Percentiles rank a stretch among this genome's conserved stretches.
Evolutionary conservation across 2,113 vertebrate genomes (phyloP).

Genomic region (Saguinus midas): DNA sequence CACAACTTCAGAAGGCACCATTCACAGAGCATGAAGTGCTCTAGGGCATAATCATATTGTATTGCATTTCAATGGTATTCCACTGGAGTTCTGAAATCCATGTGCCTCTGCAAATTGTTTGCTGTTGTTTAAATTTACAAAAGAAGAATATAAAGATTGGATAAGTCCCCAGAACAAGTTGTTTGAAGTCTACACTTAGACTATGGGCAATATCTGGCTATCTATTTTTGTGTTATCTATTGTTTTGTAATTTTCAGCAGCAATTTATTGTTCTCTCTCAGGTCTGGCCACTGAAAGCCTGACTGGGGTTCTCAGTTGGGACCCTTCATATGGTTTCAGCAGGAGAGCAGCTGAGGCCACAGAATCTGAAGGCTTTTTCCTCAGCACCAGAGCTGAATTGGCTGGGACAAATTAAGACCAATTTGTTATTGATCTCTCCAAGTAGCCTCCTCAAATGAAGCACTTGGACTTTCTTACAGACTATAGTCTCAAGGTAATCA

Average conservation of each 20-base stretch:
- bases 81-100: not conserved
- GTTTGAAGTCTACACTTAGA: not conserved
- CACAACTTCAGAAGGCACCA: not conserved
- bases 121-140: conserved; percentile 4
- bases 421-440: conserved; percentile 12
- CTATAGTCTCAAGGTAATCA: not conserved
- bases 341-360: not conserved
- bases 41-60: no score
- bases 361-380: not conserved
- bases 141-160: not conserved
- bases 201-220: not conserved
- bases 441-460: not conserved
- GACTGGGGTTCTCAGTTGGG: not conserved
- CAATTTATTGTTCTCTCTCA: not conserved
- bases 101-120: not conserved
- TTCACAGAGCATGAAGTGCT: not conserved
- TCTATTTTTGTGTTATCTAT: not conserved
- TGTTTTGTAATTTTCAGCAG: not conserved
- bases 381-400: not conserved
- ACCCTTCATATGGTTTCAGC: not conserved
- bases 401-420: not conserved
- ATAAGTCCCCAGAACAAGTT: not conserved
- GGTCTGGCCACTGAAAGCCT: not conserved
- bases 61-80: not conserved
- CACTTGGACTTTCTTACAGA: not conserved